Conservation (phyloP, 2,113 vertebrate genomes). For the Zosterops lateralis region DNA sequence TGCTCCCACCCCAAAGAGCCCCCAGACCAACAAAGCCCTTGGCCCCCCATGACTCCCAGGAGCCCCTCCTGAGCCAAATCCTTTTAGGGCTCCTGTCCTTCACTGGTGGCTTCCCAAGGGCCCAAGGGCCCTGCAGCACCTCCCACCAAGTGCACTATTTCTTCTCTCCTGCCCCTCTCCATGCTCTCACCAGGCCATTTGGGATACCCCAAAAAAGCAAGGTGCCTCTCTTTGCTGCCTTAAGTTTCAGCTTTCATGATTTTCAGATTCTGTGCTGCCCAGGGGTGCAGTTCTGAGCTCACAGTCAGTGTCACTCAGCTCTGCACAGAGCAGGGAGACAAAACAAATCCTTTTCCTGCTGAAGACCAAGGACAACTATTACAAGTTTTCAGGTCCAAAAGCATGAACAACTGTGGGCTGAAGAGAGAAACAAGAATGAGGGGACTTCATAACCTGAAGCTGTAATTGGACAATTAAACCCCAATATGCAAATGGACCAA, state of each 20-base stretch:
- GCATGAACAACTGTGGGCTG: too few species aligned
- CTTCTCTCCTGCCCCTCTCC: background rate
- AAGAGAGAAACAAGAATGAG: too few species aligned
- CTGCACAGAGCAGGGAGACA: background rate
- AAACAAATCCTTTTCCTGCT: too few species aligned
- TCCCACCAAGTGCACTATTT: background rate
- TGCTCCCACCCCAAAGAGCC: background rate
- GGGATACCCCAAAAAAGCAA: background rate
- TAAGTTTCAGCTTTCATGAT: background rate
- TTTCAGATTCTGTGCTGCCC: background rate
- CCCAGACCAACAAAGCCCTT: background rate
- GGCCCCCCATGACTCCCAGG: accelerated
- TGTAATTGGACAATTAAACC: too few species aligned
- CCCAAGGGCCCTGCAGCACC: background rate
- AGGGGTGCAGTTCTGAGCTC: background rate
- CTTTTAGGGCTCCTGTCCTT: background rate
- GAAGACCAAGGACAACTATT: too few species aligned
- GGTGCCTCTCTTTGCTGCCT: background rate
- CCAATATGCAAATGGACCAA: too few species aligned
- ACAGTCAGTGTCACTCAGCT: background rate
- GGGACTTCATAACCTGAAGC: too few species aligned
- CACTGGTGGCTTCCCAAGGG: background rate
- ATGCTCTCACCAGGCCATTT: background rate
- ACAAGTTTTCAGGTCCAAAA: too few species aligned
- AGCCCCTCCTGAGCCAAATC: background rate